Percentiles rank a stretch among this genome's conserved stretches.
phyloP scores from a whole-genome alignment of 1,140 invertebrate genomes.

The Gryllus bimaculatus region DNA sequence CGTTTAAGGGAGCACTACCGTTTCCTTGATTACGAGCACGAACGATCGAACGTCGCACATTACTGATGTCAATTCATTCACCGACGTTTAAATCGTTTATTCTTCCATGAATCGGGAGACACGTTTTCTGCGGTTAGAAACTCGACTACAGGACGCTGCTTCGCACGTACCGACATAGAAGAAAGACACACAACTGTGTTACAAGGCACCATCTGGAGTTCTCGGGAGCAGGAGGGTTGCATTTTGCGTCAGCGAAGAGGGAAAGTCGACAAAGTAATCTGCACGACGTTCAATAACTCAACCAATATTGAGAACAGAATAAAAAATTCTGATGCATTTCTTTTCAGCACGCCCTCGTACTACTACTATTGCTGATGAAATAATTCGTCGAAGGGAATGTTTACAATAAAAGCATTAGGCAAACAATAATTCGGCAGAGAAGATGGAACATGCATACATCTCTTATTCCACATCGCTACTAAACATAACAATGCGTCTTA shows the following conservation, averaged over 20 bases:
- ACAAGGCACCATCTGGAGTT: not conserved
- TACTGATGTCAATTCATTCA: not conserved
- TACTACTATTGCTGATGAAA: not conserved
- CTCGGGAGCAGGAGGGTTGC: not conserved
- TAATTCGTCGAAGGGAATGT: too few relatives aligned
- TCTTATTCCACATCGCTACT: too few relatives aligned
- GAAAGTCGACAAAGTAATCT: not conserved
- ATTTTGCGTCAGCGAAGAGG: not conserved
- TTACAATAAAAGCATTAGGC: too few relatives aligned
- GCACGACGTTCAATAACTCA: not conserved
- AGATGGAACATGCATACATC: too few relatives aligned
- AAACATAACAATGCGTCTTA: too few relatives aligned
- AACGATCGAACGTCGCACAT: not conserved
- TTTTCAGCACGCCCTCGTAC: not conserved
- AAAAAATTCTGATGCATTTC: not conserved
- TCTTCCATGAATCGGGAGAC: not conserved
- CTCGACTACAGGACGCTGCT: not conserved
- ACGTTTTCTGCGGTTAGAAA: not conserved
- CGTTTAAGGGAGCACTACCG: not conserved
- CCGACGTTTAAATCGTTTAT: not conserved
- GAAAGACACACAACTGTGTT: not conserved
- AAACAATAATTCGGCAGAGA: too few relatives aligned
- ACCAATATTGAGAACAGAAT: not conserved
- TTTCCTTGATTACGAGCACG: not conserved
- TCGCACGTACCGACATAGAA: not conserved